Evolutionary conservation across 2,113 vertebrate species (phyloP), one percentile per base, ranked within the genome.

Genomic region (Oncorhynchus nerka): DNA sequence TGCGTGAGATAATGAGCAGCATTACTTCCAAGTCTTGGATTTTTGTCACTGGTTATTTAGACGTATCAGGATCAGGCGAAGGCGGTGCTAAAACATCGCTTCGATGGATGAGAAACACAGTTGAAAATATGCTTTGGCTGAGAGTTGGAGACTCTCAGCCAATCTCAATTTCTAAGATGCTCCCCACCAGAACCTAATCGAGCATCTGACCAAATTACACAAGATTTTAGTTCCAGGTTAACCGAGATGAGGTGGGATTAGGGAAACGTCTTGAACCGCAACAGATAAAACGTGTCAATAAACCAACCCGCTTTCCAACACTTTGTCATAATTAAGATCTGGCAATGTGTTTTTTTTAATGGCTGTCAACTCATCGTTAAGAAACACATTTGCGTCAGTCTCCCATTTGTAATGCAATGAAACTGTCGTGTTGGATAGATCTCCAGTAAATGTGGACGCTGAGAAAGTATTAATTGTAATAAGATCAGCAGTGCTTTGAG

Each of bases 401-500:
- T 30, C 28, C 62, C 62, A 28, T 65, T 24, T 49, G 22, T 32
- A 20, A 65, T 30, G 19, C 8, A 9, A 62, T 3, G n/a, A 62
- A 62, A 28, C 39, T 45, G 39, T 45, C 2, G 9, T 45, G 39
- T 45, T 45, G 39, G 76, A 80, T 68, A 79, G 77, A 48, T 82
- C 79, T 75, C 83, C 77, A 86, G 81, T 84, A 78, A 79, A 81
- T 65, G 49, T 20, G 13, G 11, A 8, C 59, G 71, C 51, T 68
- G 65, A 75, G 84, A 80, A 75, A 79, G 59, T 81, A 79, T 78
- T 86, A 84, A 85, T 87, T 82, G 28, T 87, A 79, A 86, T 79
- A 81, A 79, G 77, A 88, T 86, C 84, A 76, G 81, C n/a, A 61
- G 30, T 71, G 88, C 86, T 89, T 84, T 76, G 66, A 76, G 81